Conservation (phyloP, 2,113 vertebrate genomes). For the Lontra canadensis region DNA sequence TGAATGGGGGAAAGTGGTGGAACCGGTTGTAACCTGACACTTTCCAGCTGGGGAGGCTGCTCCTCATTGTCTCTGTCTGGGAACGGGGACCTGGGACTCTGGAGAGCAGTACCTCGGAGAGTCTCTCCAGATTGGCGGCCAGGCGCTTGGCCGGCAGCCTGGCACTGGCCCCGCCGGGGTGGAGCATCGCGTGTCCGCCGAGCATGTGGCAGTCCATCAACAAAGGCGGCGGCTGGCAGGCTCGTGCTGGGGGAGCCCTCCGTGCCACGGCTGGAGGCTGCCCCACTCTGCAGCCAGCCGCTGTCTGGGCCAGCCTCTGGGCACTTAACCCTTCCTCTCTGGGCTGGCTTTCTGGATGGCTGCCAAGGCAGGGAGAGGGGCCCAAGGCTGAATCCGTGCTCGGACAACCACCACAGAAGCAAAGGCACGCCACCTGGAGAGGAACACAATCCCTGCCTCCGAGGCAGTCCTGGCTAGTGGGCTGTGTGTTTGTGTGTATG, state of each 20-base stretch:
- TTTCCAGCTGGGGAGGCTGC: constrained; percentile 78
- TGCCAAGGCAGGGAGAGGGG: constrained; percentile 42
- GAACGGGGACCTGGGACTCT: constrained; percentile 65
- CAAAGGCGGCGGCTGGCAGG: constrained; percentile 82
- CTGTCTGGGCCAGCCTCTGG: constrained; percentile 72
- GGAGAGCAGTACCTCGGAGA: constrained; percentile 62
- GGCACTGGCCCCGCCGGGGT: constrained; percentile 69
- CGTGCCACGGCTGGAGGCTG: constrained; percentile 62
- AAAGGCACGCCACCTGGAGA: not conserved
- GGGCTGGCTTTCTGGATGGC: constrained; percentile 48
- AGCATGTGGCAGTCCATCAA: constrained; percentile 83
- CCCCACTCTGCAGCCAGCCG: not conserved
- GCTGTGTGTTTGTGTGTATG: not conserved
- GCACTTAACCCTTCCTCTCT: constrained; percentile 68
- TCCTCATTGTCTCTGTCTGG: constrained; percentile 76
- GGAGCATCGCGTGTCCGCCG: constrained; percentile 70
- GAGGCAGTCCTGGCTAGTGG: not conserved
- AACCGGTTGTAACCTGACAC: constrained; percentile 88
- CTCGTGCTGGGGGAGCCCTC: constrained; percentile 78
- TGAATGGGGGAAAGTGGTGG: constrained; percentile 79
- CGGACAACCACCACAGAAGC: not conserved
- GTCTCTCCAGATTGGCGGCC: constrained; percentile 56
- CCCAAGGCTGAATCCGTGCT: not conserved
- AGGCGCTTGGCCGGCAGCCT: constrained; percentile 70
- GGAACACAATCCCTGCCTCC: not conserved